These are phyloP conservation scores for Microctonus brassicae DNA, from an alignment of 2,888 invertebrate genomes.

Conservation along the genomic window DNA sequence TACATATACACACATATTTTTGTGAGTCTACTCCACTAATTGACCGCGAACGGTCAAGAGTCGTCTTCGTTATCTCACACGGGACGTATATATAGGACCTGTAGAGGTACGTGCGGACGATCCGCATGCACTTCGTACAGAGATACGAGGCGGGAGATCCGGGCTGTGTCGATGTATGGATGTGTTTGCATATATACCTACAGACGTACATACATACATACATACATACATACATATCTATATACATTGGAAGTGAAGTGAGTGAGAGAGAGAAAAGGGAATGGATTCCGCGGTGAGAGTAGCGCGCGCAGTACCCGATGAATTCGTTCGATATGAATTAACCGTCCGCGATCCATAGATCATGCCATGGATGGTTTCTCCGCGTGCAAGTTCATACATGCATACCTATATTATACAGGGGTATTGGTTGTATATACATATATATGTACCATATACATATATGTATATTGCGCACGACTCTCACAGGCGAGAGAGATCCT, in stretches of 20 bases:
- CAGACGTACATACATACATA: neutral
- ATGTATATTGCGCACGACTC: constrained; percentile 17
- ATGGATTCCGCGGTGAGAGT: constrained; percentile 24
- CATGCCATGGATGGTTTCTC: constrained; percentile 44
- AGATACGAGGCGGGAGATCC: constrained; percentile 24
- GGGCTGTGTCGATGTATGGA: no score
- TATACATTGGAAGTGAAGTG: neutral
- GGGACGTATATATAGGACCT: constrained; percentile 17
- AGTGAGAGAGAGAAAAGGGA: constrained; percentile 1
- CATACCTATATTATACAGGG: neutral
- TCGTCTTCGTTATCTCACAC: constrained; percentile 19
- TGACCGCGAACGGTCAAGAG: constrained; percentile 18
- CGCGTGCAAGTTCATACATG: constrained; percentile 8
- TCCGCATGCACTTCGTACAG: constrained; percentile 16
- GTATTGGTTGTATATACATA: neutral
- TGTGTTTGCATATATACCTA: no score
- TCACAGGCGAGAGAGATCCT: constrained; percentile 46
- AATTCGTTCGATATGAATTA: constrained; percentile 57
- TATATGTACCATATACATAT: no score
- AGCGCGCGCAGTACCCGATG: constrained; percentile 37
- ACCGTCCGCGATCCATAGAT: constrained; percentile 56
- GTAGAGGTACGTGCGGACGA: constrained; percentile 17
- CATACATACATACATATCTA: neutral
- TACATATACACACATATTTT: neutral
- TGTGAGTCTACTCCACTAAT: constrained; percentile 15